Evolutionary conservation across 2,113 vertebrate species (phyloP).

Genomic region (Tautogolabrus adspersus): DNA sequence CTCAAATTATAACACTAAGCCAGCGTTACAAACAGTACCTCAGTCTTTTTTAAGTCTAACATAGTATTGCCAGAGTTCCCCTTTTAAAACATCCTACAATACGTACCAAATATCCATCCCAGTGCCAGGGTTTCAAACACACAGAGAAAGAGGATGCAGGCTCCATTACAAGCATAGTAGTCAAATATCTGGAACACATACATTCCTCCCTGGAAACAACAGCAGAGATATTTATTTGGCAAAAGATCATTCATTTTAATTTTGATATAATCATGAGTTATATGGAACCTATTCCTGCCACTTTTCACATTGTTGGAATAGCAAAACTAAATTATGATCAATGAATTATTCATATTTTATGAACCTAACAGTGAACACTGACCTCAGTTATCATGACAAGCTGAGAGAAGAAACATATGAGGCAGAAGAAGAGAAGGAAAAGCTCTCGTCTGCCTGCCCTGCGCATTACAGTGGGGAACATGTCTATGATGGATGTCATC

Average conservation of each 20-base stretch:
- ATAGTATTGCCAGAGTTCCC: background rate
- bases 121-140: slow-evolving; percentile 78
- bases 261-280: background rate
- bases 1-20: no score
- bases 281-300: background rate
- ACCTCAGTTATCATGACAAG: slow-evolving; percentile 83
- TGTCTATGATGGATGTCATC: slow-evolving; percentile 76
- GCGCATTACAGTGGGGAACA: slow-evolving; percentile 78
- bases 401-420: slow-evolving; percentile 77
- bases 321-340: no score
- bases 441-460: slow-evolving; percentile 65
- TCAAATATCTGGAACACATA: slow-evolving; percentile 84
- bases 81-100: background rate
- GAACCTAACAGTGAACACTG: background rate
- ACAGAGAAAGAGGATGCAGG: slow-evolving; percentile 79
- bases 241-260: background rate
- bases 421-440: slow-evolving; percentile 79
- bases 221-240: background rate
- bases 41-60: no score
- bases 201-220: slow-evolving; percentile 78
- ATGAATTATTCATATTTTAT: no score
- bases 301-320: background rate
- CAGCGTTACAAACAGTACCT: no score
- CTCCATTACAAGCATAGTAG: slow-evolving; percentile 84
- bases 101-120: slow-evolving; percentile 82